Percentiles rank a stretch among this genome's conserved stretches.
phyloP scores from a whole-genome alignment of 2,888 invertebrate genomes.

The Hemithea aestivaria region DNA sequence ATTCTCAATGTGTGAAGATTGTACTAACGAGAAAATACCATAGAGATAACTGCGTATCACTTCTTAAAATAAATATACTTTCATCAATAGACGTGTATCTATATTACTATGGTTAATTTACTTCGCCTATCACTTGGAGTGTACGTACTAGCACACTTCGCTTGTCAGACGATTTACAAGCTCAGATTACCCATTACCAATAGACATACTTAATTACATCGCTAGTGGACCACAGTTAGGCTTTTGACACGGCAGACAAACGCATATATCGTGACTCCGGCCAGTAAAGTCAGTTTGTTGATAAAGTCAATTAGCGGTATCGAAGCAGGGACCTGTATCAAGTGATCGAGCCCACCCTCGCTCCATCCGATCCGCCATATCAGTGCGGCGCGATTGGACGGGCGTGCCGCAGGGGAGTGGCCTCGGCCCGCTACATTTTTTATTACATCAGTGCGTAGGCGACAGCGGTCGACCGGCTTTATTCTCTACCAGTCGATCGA shows the following conservation, averaged over 20 bases:
- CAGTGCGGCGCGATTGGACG: conserved; percentile 59
- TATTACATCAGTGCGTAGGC: conserved; percentile 67
- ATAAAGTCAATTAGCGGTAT: conserved; percentile 79
- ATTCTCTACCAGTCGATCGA: conserved; percentile 75
- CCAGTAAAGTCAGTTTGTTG: conserved; percentile 78
- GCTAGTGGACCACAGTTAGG: conserved; percentile 70
- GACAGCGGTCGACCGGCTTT: conserved; percentile 58
- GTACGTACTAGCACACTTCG: conserved; percentile 6
- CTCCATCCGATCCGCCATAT: conserved; percentile 51
- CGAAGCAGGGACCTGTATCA: conserved; percentile 75
- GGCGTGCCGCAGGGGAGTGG: conserved; percentile 67
- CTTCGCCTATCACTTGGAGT: conserved; percentile 14
- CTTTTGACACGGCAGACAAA: conserved; percentile 75
- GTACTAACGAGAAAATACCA: too few relatives aligned
- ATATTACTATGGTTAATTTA: conserved; percentile 2
- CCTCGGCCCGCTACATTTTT: conserved; percentile 61
- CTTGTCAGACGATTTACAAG: conserved; percentile 27
- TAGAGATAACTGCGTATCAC: too few relatives aligned
- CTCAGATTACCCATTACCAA: conserved; percentile 65
- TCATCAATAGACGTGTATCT: too few relatives aligned
- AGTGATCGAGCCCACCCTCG: conserved; percentile 70
- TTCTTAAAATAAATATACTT: too few relatives aligned
- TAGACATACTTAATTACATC: conserved; percentile 67
- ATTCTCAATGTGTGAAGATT: too few relatives aligned
- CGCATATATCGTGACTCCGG: conserved; percentile 76